Percentiles rank a stretch among this genome's conserved stretches.
These are phyloP conservation scores for Desmodus rotundus DNA, from an alignment of 2,113 vertebrate species.

Conservation along the genomic window DNA sequence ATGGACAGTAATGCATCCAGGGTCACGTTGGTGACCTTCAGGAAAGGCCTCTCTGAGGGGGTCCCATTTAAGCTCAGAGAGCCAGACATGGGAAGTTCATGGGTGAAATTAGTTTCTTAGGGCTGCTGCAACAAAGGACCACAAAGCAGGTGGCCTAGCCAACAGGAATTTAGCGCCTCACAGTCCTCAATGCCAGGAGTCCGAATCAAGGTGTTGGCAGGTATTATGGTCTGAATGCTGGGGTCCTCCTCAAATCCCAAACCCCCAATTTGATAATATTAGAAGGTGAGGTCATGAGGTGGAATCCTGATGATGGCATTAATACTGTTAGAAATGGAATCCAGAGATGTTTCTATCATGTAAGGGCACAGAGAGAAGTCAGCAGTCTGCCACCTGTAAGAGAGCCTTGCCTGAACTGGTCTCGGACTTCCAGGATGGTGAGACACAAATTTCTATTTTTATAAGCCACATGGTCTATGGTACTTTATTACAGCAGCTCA, in stretches of 20 bases:
- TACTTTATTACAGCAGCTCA: background rate
- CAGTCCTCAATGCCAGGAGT: background rate
- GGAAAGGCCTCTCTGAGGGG: background rate
- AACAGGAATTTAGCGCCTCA: background rate
- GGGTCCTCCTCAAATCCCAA: too few species aligned
- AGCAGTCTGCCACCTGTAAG: background rate
- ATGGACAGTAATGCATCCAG: rapidly evolving
- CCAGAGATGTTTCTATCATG: background rate
- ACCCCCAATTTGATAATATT: background rate
- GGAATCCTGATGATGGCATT: background rate
- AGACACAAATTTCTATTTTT: too few species aligned
- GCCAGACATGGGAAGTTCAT: rapidly evolving
- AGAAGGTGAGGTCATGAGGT: background rate
- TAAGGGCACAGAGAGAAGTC: background rate
- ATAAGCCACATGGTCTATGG: background rate
- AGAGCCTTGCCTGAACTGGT: background rate
- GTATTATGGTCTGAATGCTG: background rate
- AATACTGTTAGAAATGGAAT: background rate
- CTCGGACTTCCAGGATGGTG: background rate
- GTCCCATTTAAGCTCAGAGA: background rate
- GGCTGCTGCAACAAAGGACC: background rate
- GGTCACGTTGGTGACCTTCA: background rate
- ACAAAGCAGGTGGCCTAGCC: background rate
- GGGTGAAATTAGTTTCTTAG: rapidly evolving
- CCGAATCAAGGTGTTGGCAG: rapidly evolving